Percentiles rank a stretch among this genome's conserved stretches.
Conservation (phyloP, 1,140 invertebrate species). For the Drosophila arizonae region DNA sequence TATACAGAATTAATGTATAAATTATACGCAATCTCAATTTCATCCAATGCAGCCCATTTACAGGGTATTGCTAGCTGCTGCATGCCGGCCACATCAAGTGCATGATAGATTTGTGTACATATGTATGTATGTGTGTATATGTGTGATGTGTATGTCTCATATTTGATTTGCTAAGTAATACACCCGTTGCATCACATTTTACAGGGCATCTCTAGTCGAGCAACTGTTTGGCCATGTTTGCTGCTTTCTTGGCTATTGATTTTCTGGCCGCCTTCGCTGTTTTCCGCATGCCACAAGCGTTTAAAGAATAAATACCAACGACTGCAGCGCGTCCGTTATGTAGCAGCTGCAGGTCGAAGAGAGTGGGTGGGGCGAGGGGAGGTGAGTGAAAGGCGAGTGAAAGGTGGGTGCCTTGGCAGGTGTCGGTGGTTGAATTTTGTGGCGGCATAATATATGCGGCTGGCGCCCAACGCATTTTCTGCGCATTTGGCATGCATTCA, state of each 20-base stretch:
- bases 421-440: slow-evolving; percentile 5
- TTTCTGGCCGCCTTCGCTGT: slow-evolving; percentile 2
- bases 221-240: too few species aligned
- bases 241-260: background rate
- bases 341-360: background rate
- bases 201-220: background rate
- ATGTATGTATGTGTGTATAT: too few species aligned
- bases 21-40: background rate
- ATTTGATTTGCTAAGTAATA: too few species aligned
- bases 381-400: too few species aligned
- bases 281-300: slow-evolving; percentile 33
- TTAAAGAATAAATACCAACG: background rate
- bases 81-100: too few species aligned
- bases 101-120: too few species aligned
- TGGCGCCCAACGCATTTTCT: slow-evolving; percentile 63
- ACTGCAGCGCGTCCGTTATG: background rate
- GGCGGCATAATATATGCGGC: background rate
- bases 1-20: too few species aligned
- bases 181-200: background rate
- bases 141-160: too few species aligned
- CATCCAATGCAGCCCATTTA: background rate
- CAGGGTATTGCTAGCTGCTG: too few species aligned
- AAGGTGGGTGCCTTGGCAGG: background rate
- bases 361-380: background rate
- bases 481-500: slow-evolving; percentile 68